These are phyloP conservation scores for Zhuqinia jingwanae DNA, from an alignment of 2,888 invertebrate genomes.

Conservation along the genomic window DNA sequence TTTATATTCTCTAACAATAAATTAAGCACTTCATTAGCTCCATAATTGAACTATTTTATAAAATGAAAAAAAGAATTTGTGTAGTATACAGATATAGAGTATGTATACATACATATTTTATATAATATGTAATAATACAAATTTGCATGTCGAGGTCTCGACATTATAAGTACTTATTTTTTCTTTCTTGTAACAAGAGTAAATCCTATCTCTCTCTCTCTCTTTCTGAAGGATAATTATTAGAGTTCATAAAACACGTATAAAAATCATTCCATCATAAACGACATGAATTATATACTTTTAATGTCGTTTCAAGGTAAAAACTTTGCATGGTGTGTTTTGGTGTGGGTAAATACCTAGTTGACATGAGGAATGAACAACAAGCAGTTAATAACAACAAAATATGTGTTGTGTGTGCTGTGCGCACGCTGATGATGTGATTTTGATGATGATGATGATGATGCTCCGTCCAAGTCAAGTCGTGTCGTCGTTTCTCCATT, in stretches of 20 bases:
- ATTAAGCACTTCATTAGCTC: conserved; percentile 75
- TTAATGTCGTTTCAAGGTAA: conserved; percentile 72
- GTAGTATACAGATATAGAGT: neutral
- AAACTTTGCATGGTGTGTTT: conserved; percentile 53
- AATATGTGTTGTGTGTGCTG: conserved; percentile 40
- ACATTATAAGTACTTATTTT: no score
- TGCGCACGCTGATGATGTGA: conserved; percentile 4
- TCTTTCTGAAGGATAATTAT: conserved; percentile 36
- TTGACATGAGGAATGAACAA: conserved; percentile 72
- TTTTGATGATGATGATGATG: neutral
- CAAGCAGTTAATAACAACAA: conserved; percentile 68
- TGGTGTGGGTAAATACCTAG: conserved; percentile 66
- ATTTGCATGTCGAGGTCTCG: no score
- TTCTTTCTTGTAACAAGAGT: no score
- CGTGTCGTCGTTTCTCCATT: conserved; percentile 44
- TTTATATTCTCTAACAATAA: conserved; percentile 71
- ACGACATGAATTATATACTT: conserved; percentile 71
- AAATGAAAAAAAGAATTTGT: conserved; percentile 41
- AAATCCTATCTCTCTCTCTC: conserved; percentile 32
- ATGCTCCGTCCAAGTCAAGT: conserved; percentile 32
- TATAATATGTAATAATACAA: no score
- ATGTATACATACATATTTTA: neutral
- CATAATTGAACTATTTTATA: conserved; percentile 73
- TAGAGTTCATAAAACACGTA: conserved; percentile 42
- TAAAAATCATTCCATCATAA: conserved; percentile 57